Conservation (phyloP, 2,888 invertebrate species). For the Sipha maydis region DNA sequence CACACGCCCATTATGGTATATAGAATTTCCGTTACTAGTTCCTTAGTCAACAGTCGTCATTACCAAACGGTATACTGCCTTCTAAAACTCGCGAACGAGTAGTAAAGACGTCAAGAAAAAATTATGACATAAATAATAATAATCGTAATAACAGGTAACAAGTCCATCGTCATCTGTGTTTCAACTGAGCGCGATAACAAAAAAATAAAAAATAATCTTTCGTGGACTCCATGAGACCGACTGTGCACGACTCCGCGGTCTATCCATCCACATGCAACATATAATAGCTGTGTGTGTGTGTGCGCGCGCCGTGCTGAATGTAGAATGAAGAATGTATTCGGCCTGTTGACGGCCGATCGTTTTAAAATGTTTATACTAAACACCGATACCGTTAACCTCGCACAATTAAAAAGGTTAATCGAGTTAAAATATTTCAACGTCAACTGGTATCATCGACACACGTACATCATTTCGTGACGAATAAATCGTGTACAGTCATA, state of each 20-base stretch:
- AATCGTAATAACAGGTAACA: not conserved
- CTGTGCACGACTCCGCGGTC: not conserved
- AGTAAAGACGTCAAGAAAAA: no score
- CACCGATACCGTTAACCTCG: not conserved
- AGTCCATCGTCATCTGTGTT: not conserved
- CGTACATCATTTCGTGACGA: not conserved
- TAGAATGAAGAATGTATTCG: not conserved
- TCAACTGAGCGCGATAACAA: not conserved
- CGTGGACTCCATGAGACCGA: not conserved
- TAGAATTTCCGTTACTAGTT: no score
- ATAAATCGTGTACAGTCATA: not conserved
- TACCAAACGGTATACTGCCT: no score
- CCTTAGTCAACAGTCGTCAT: not conserved
- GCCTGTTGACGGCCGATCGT: not conserved
- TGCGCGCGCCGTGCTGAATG: not conserved
- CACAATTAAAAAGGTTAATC: conserved; percentile 2
- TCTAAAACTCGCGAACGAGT: no score
- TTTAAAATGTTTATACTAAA: not conserved
- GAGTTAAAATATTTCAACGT: not conserved
- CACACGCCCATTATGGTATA: no score
- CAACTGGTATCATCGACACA: not conserved
- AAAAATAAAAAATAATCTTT: not conserved
- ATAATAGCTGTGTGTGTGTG: not conserved
- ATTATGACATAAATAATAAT: not conserved
- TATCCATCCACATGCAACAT: not conserved